A percentile compares a stretch with the other conserved stretches of the same genome.
Conservation (phyloP, 2,888 invertebrate genomes). For the Sacculina carcini region DNA sequence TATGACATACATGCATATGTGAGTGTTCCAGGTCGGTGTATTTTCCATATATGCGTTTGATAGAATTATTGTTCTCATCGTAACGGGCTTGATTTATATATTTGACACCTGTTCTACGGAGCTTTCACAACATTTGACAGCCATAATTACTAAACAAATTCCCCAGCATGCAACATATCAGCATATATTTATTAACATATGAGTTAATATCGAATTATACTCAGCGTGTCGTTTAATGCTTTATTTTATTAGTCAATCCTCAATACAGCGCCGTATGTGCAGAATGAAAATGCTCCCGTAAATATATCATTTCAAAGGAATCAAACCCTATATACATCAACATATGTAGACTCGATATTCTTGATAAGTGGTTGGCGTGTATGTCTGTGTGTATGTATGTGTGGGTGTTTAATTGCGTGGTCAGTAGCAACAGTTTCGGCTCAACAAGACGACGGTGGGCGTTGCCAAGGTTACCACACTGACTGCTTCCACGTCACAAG, state of each 20-base stretch:
- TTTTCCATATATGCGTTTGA: not conserved
- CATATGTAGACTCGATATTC: not conserved
- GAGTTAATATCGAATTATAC: not conserved
- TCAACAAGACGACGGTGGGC: not conserved
- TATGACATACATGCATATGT: too few relatives aligned
- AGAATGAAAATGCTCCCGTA: not conserved
- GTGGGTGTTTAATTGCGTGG: not conserved
- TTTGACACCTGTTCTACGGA: too few relatives aligned
- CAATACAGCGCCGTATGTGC: not conserved
- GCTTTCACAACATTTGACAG: too few relatives aligned
- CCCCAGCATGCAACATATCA: not conserved
- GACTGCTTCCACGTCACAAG: not conserved
- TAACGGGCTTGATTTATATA: too few relatives aligned
- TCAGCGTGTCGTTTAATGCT: not conserved
- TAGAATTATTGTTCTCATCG: not conserved
- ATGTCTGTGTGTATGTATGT: not conserved
- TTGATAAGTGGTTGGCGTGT: not conserved
- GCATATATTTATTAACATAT: not conserved
- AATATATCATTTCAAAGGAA: too few relatives aligned
- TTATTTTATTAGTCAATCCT: too few relatives aligned
- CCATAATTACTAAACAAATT: too few relatives aligned
- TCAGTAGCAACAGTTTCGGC: not conserved
- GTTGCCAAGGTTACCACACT: not conserved
- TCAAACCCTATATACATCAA: not conserved
- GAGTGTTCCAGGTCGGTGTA: not conserved